These are phyloP conservation scores for Corapipo altera DNA, from an alignment of 2,113 vertebrate genomes.

Conservation along the genomic window DNA sequence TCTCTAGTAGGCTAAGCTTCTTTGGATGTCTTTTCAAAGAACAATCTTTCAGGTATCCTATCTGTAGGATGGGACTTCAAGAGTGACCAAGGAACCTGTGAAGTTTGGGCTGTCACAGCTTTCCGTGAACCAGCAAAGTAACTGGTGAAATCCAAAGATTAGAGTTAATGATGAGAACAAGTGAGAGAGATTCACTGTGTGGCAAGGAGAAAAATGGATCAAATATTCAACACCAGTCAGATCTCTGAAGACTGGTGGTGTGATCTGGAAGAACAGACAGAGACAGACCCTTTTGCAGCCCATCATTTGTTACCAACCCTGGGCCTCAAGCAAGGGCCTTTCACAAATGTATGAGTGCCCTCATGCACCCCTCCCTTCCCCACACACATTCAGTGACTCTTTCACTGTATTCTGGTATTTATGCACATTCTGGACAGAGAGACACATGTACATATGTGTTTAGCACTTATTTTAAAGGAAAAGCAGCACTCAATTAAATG, in stretches of 20 bases:
- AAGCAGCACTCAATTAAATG: not conserved
- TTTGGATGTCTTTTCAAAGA: not conserved
- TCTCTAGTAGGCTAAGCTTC: not conserved
- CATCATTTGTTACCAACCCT: not conserved
- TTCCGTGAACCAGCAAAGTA: not conserved
- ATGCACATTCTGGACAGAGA: not conserved
- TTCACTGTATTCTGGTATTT: fast-evolving
- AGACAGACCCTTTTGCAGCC: not conserved
- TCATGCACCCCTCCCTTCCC: fast-evolving
- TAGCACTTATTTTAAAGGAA: not conserved
- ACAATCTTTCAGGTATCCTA: not conserved
- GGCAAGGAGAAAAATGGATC: not conserved
- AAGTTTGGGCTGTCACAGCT: not conserved
- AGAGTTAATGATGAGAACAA: not conserved
- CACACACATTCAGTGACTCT: not conserved
- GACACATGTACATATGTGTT: fast-evolving
- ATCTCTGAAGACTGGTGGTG: not conserved
- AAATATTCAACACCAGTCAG: not conserved
- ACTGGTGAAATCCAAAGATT: not conserved
- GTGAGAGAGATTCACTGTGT: not conserved
- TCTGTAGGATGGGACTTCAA: not conserved
- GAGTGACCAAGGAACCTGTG: not conserved
- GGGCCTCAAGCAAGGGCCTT: not conserved
- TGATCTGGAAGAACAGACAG: not conserved
- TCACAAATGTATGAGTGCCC: fast-evolving